Evolutionary conservation across 37 sponge, comb jelly and placozoan genomes (phyloP).

Genomic region (Agelas oroides): DNA sequence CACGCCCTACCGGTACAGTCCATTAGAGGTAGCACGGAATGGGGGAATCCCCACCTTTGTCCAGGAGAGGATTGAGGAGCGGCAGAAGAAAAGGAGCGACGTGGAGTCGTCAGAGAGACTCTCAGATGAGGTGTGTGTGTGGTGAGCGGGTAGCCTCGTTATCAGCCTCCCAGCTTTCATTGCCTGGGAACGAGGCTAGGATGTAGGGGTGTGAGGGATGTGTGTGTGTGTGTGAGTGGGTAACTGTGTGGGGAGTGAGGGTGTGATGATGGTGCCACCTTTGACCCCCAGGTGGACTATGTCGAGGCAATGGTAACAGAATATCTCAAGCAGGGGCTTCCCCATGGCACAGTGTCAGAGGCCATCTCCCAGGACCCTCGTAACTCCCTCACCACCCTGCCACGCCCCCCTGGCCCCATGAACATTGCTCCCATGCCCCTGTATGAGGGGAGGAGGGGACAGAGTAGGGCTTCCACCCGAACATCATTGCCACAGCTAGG

Average conservation of each 20-base stretch:
- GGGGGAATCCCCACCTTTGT: conserved; percentile 84
- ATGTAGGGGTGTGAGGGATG: too few relatives aligned
- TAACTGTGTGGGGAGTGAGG: too few relatives aligned
- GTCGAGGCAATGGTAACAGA: conserved; percentile 20
- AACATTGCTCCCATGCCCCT: conserved; percentile 26
- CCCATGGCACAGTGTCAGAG: background rate
- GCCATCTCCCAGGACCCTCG: background rate
- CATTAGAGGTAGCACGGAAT: background rate
- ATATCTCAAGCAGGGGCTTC: conserved; percentile 19
- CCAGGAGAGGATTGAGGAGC: conserved; percentile 85
- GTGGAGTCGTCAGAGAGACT: too few relatives aligned
- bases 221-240: too few relatives aligned
- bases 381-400: background rate
- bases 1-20: conserved; percentile 2
- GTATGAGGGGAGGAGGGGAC: background rate
- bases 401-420: conserved; percentile 4
- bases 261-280: too few relatives aligned
- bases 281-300: background rate
- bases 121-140: too few relatives aligned
- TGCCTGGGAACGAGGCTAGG: too few relatives aligned
- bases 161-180: too few relatives aligned
- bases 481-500: conserved; percentile 34
- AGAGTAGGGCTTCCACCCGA: background rate
- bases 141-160: too few relatives aligned
- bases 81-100: conserved; percentile 43